Percentiles rank a stretch among this genome's conserved stretches.
These are phyloP conservation scores for Samia ricini DNA, from an alignment of 1,140 invertebrate genomes.

Conservation along the genomic window DNA sequence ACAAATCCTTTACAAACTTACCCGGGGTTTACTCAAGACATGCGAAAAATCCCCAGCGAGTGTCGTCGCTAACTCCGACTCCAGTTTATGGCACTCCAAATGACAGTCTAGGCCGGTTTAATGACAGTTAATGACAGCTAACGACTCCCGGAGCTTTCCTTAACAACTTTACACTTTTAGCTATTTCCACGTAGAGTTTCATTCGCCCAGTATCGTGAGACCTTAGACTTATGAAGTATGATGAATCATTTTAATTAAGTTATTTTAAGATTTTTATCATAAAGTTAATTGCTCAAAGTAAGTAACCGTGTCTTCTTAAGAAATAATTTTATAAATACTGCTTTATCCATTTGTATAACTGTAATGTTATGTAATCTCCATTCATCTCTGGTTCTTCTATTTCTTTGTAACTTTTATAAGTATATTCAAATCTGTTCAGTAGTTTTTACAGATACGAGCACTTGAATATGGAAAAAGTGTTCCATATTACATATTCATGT, in stretches of 20 bases:
- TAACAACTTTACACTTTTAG: slow-evolving; percentile 41
- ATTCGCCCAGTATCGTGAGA: background rate
- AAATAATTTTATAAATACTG: too few species aligned
- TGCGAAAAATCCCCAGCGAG: slow-evolving; percentile 42
- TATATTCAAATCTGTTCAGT: too few species aligned
- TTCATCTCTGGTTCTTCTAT: too few species aligned
- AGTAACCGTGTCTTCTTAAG: too few species aligned
- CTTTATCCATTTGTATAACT: too few species aligned
- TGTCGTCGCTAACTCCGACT: slow-evolving; percentile 13
- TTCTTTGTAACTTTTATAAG: too few species aligned
- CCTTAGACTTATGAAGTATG: background rate
- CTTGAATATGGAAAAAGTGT: too few species aligned
- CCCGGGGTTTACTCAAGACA: background rate
- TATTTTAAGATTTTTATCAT: too few species aligned
- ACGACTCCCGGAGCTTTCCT: slow-evolving; percentile 27
- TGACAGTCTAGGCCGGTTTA: slow-evolving; percentile 39
- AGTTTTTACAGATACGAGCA: too few species aligned
- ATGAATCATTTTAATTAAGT: background rate
- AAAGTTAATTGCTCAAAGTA: too few species aligned
- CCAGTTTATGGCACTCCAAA: slow-evolving; percentile 28
- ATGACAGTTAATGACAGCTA: slow-evolving; percentile 46
- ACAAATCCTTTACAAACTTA: background rate
- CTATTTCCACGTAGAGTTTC: slow-evolving; percentile 1
- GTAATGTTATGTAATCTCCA: too few species aligned
- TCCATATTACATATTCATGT: too few species aligned